Evolutionary conservation across 2,888 invertebrate species (phyloP), one percentile per base, ranked within the genome.

Genomic region (Dicyrtoma fusca): DNA sequence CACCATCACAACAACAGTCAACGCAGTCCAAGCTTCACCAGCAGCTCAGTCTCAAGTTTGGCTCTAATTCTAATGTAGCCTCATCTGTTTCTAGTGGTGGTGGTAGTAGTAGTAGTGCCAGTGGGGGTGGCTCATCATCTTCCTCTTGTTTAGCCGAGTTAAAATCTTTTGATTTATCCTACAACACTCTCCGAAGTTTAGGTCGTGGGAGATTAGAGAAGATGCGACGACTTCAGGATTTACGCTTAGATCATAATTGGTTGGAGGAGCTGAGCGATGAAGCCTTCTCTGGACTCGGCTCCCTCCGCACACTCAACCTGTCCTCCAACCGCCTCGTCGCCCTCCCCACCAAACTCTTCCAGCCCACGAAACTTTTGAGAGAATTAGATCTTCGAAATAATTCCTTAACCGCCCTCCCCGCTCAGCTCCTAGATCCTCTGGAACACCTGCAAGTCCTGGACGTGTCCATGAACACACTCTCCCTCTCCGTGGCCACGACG

Each of bases 321-420:
- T 91, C 92, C 42, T 90, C 90, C 81, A 94, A 94, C 83, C 88
- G 88, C 76, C 84, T 94, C 79, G 89, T 89, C 47, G 89, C 90
- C 10, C 85, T 94, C 78, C 92, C 93, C 8, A 90, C 91, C 45
- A 91, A 91, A 82, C 85, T 92, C 82, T 91, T 94, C 82, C 88
- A 89, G 81, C 88, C 89, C 51, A 89, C 89, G n/a, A 86, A 88
- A 76, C 89, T 90, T 79, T 85, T 92, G 57, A 87, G 88, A 74
- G 89, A 91, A 83, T 86, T 92, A 79, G 88, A 91, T 81, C 85
- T 92, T 68, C 89, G 90, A 81, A 92, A 92, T 82, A 93, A 93
- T 83, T 89, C 91, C 10, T 83, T 93, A 51, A 88, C 89, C 77
- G 90, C 90, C 4, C 85, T 92, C 64, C 91, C 91, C 13, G 90